Evolutionary conservation across 2,888 invertebrate species (phyloP), one percentile per base, ranked within the genome.

Genomic region (Seira sanloemensis): DNA sequence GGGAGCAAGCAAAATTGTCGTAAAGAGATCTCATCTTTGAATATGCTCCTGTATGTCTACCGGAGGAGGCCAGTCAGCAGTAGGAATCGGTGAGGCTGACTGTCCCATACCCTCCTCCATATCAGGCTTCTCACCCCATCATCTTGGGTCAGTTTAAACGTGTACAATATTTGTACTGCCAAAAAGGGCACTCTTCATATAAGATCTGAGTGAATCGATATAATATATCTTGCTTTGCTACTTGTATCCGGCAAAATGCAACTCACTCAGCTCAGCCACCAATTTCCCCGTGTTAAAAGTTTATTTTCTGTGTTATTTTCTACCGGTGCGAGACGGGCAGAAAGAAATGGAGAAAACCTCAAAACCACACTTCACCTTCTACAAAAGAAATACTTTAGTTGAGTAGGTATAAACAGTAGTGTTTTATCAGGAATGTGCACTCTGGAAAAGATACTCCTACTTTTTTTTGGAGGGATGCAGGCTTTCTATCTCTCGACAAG

Each of bases 21-120:
- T 79, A 74, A 74, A 80, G 67, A 76, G 71, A 62, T n/a, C 95
- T 93, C 97, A 97, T 91, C 94, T 95, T 92, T 96, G 95, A 91
- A 97, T 96, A 93, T 97, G 97, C 92, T 95, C 94, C 91, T 96
- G 94, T 92, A 97, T 94, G 93, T 97, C 96, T 91, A 96, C 84
- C 84, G 89, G 89, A 86, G 89, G 89, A 85, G 89, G 89, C 89
- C 89, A 89, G 85, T 88, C 87, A 88, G 87, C 80, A 85, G 86
- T 74, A 86, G 87, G 87, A 85, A 79, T 86, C 72, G 88, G 88
- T 85, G 89, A 87, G 81, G 86, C 87, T 86, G 88, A 88, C 88
- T 89, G 88, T 88, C 88, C 89, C 87, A 87, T 87, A 73, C 88
- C 89, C 86, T 89, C 88, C 87, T 88, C 89, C 88, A 89, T 88